These are phyloP conservation scores for Drosophila eugracilis DNA, from an alignment of 1,140 invertebrate genomes.

Conservation along the genomic window DNA sequence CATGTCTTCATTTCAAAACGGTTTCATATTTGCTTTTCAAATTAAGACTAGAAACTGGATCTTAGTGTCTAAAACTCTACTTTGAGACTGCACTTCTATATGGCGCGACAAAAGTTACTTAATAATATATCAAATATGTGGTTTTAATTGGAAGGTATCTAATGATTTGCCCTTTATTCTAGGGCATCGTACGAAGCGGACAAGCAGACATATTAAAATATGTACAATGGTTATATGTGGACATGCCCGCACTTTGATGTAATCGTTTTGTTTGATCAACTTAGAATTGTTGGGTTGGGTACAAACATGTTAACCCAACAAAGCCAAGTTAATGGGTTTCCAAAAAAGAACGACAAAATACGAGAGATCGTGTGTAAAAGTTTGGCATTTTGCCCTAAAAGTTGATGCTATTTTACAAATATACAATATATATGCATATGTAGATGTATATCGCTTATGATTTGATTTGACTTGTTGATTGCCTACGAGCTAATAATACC, in stretches of 20 bases:
- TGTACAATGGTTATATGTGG: slow-evolving; percentile 25
- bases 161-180: not conserved
- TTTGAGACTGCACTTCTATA: slow-evolving; percentile 15
- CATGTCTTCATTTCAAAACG: slow-evolving; percentile 23
- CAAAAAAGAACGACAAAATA: slow-evolving; percentile 75
- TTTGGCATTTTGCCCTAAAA: slow-evolving; percentile 61
- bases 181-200: slow-evolving; percentile 25
- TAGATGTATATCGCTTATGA: slow-evolving; percentile 57
- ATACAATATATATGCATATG: slow-evolving; percentile 53
- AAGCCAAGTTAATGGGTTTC: slow-evolving; percentile 37
- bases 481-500: slow-evolving; percentile 82
- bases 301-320: slow-evolving; percentile 24
- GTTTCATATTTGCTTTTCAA: slow-evolving; percentile 20
- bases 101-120: slow-evolving; percentile 34
- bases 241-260: slow-evolving; percentile 44
- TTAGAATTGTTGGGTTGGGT: slow-evolving; percentile 27
- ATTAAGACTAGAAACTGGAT: slow-evolving; percentile 49
- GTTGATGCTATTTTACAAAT: slow-evolving; percentile 67
- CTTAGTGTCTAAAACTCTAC: slow-evolving; percentile 39
- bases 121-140: slow-evolving; percentile 3
- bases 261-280: slow-evolving; percentile 37
- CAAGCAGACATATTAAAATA: slow-evolving; percentile 45
- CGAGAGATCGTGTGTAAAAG: slow-evolving; percentile 75
- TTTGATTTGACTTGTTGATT: slow-evolving; percentile 83
- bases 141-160: not conserved